Base-by-base conservation (phyloP, 2,888 invertebrate genomes). In the Nycteola revayana region DNA sequence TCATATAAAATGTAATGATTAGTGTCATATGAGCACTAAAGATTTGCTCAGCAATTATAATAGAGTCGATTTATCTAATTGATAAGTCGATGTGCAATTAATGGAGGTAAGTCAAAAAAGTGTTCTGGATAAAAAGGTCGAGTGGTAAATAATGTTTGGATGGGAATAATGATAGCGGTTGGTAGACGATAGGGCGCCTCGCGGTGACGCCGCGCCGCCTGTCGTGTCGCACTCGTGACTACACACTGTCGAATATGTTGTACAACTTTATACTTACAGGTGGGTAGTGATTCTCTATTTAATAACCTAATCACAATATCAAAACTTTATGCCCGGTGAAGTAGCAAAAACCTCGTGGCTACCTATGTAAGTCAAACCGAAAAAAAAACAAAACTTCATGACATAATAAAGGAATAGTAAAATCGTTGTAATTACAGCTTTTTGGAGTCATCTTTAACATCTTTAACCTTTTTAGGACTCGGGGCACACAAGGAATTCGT, bases 111-210 rank as follows among this genome's bases (percentile, higher is more conserved):
- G 41, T 43, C 40, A 34, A 49, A 56, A 53, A 45, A 40, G 41
- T 42, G 43, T 54, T 59, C 43, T 52, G 52, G 57, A 50, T 49
- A 49, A 57, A 56, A 57, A 52, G 47, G 42, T 49, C 25, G 49
- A 48, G 45, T 49, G 49, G 52, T 49, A 58, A 54, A 56, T 53
- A 56, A 51, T 49, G 65, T 66, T 74, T 67, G 66, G 75, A 71
- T 71, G 75, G 69, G 60, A 75, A 71, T 73, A 76, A 74, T 78
- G 75, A 74, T 72, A 78, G 74, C 72, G 68, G 73, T 36, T 58
- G 76, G 84, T 70, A 86, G 86, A 86, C 87, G 75, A 63, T 57
- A 81, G 85, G 87, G 86, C 87, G 87, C 87, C 87, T 75, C 50
- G 62, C 55, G 41, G 57, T 54, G 79, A 64, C 83, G 81, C 78